Evolutionary conservation across 1,140 invertebrate species (phyloP).

Genomic region (Drosophila ambigua): DNA sequence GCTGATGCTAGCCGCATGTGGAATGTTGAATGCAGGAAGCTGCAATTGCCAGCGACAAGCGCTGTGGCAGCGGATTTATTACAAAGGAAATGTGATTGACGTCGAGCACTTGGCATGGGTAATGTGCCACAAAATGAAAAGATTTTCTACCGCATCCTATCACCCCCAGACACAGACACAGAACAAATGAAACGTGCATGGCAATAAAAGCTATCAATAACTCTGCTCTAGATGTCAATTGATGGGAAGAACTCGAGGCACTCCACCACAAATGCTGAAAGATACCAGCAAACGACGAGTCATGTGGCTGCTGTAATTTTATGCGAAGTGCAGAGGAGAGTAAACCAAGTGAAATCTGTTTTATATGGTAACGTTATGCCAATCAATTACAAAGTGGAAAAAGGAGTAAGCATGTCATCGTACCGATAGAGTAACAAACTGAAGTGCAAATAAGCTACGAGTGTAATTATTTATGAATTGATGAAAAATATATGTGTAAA

Average conservation of each 20-base stretch:
- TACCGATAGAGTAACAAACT: too few relatives aligned
- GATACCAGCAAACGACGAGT: slow-evolving; percentile 27
- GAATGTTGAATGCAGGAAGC: neutral
- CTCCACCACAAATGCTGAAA: slow-evolving; percentile 1
- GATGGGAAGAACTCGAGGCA: slow-evolving; percentile 28
- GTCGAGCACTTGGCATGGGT: slow-evolving; percentile 51
- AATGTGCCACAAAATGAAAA: slow-evolving; percentile 72
- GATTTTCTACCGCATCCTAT: slow-evolving; percentile 26
- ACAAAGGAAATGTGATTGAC: slow-evolving; percentile 77
- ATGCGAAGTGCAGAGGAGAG: slow-evolving; percentile 19
- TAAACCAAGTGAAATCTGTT: slow-evolving; percentile 20
- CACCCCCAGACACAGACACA: slow-evolving; percentile 6
- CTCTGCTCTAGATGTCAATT: slow-evolving; percentile 46
- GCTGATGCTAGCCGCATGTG: too few relatives aligned
- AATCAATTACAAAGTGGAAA: slow-evolving; percentile 43
- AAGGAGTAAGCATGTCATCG: slow-evolving; percentile 2
- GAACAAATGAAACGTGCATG: slow-evolving; percentile 36
- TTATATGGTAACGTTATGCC: slow-evolving; percentile 18
- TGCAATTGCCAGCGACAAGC: slow-evolving; percentile 26
- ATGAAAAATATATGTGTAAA: too few relatives aligned
- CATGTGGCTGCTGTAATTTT: slow-evolving; percentile 43
- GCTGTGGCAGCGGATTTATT: slow-evolving; percentile 68
- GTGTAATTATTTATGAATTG: too few relatives aligned
- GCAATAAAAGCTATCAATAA: slow-evolving; percentile 74
- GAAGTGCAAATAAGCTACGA: too few relatives aligned